A percentile compares a stretch with the other conserved stretches of the same genome.
These are phyloP conservation scores for Notospermus geniculatus DNA, from an alignment of 1,140 invertebrate species.

Conservation along the genomic window DNA sequence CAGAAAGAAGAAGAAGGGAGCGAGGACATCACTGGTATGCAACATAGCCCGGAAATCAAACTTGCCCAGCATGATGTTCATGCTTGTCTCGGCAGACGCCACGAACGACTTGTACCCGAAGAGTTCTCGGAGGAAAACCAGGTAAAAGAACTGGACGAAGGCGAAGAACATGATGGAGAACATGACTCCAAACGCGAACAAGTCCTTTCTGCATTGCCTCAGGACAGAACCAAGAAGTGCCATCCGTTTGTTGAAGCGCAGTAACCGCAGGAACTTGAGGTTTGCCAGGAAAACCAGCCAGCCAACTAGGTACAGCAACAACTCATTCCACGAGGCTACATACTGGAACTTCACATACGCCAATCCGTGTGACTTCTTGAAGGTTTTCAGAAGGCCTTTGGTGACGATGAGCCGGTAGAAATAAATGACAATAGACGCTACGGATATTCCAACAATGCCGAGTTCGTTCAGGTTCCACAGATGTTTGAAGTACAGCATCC, in stretches of 20 bases:
- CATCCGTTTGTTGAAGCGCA: conserved; percentile 61
- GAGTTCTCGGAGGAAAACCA: conserved; percentile 56
- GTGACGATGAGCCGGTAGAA: conserved; percentile 52
- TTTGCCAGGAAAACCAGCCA: conserved; percentile 59
- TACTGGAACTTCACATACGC: conserved; percentile 60
- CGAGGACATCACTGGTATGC: conserved; percentile 53
- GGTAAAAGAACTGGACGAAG: conserved; percentile 59
- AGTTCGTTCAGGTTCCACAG: conserved; percentile 59
- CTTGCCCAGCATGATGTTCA: conserved; percentile 62
- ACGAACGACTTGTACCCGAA: conserved; percentile 58
- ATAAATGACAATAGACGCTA: conserved; percentile 52
- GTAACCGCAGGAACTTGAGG: conserved; percentile 60
- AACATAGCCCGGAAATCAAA: conserved; percentile 60
- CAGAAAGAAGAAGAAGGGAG: conserved; percentile 59
- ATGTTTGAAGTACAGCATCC: conserved; percentile 33
- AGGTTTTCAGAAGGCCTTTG: conserved; percentile 46
- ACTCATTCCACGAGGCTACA: conserved; percentile 57
- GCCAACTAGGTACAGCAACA: conserved; percentile 57
- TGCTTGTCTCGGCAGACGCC: conserved; percentile 56
- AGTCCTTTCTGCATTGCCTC: conserved; percentile 37
- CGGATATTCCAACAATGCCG: conserved; percentile 52
- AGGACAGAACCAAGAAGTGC: conserved; percentile 54
- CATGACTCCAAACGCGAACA: conserved; percentile 54
- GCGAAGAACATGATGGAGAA: conserved; percentile 55
- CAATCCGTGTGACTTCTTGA: conserved; percentile 57